A percentile compares a stretch with the other conserved stretches of the same genome.
Conservation (phyloP, 1,140 invertebrate genomes). For the Anadara kagoshimensis region DNA sequence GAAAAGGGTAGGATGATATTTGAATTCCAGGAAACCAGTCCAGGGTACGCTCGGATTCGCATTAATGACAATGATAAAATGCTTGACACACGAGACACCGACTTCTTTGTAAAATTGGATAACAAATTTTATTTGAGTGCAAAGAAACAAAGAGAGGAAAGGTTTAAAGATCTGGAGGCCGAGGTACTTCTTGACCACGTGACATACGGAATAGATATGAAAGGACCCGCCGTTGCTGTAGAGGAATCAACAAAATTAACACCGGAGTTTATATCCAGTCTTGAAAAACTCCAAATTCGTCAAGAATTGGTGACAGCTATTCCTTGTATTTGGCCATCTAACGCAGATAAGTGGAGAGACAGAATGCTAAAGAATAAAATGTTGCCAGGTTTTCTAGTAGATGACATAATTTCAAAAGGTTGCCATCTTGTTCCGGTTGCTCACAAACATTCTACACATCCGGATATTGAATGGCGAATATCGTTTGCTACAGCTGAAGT, state of each 20-base stretch:
- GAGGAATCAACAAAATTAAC: not conserved
- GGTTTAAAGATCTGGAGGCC: not conserved
- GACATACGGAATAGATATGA: not conserved
- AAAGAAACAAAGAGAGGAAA: not conserved
- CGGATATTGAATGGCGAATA: constrained; percentile 14
- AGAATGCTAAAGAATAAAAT: not conserved
- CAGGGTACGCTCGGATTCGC: not conserved
- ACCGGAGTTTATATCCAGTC: not conserved
- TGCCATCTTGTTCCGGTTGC: constrained; percentile 2
- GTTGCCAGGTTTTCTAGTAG: not conserved
- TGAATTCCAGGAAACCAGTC: not conserved
- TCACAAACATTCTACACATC: not conserved
- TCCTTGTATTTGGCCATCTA: constrained; percentile 11
- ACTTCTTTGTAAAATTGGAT: not conserved
- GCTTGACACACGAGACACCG: not conserved
- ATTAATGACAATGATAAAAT: not conserved
- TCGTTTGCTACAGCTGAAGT: constrained; percentile 9
- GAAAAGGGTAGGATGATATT: not conserved
- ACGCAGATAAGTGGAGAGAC: not conserved
- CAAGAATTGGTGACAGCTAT: constrained; percentile 11
- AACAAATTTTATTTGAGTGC: constrained; percentile 1
- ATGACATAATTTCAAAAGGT: not conserved
- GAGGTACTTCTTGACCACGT: not conserved
- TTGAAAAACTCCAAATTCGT: not conserved
- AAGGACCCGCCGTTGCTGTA: constrained; percentile 1